Conservation (phyloP, 2,113 vertebrate genomes). For the Atherinomorus stipes region DNA sequence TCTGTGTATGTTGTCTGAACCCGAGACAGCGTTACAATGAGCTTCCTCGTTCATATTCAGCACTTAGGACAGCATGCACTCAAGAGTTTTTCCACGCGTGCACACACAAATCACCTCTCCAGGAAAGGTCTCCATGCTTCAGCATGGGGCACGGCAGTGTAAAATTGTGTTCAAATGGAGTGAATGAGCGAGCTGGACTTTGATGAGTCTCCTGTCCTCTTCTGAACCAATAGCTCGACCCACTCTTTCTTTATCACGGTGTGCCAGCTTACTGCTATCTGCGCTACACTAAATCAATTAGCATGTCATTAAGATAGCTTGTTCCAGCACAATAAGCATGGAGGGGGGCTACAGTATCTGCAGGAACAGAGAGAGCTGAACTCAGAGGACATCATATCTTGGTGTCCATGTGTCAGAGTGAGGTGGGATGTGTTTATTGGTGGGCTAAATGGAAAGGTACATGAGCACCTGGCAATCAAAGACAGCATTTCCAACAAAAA, state of each 20-base stretch:
- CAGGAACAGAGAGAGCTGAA: conserved; percentile 44
- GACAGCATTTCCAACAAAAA: conserved; percentile 7
- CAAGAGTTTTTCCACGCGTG: conserved; percentile 11
- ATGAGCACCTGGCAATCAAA: conserved; percentile 32
- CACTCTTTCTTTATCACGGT: conserved; percentile 73
- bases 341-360: conserved; percentile 67
- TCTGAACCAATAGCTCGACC: conserved; percentile 66
- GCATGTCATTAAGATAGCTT: conserved; percentile 84
- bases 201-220: conserved; percentile 70
- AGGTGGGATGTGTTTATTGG: conserved; percentile 37
- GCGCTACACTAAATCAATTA: conserved; percentile 82
- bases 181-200: conserved; percentile 60
- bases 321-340: conserved; percentile 74
- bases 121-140: conserved; percentile 61
- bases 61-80: conserved; percentile 27
- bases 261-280: conserved; percentile 78
- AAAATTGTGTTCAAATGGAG: conserved; percentile 68
- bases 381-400: conserved; percentile 69
- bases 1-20: conserved; percentile 45
- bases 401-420: conserved; percentile 46
- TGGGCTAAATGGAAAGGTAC: conserved; percentile 22
- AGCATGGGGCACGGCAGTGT: conserved; percentile 51
- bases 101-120: conserved; percentile 28
- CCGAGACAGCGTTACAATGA: conserved; percentile 39
- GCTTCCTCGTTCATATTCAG: conserved; percentile 32